Evolutionary conservation across 2,888 invertebrate genomes (phyloP).

Genomic region (Agrilus cyanescens): DNA sequence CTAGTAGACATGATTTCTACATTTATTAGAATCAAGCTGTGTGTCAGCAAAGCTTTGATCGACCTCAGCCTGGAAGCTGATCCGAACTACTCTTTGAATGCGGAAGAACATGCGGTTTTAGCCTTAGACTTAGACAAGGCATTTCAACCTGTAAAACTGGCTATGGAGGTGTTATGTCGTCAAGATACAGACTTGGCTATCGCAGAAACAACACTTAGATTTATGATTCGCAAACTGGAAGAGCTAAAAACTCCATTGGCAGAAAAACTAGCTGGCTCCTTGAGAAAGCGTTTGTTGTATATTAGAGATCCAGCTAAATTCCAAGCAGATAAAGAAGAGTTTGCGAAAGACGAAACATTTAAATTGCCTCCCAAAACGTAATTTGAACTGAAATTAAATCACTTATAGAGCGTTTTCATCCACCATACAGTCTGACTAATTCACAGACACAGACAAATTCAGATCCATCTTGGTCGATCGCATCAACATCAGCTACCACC

Average conservation of each 20-base stretch:
- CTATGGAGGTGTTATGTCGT: slow-evolving; percentile 1
- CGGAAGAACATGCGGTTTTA: slow-evolving; percentile 10
- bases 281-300: neutral
- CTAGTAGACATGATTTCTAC: slow-evolving; percentile 10
- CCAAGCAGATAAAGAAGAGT: slow-evolving; percentile 1
- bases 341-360: neutral
- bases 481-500: slow-evolving; percentile 6
- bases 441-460: neutral
- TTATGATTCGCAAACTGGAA: slow-evolving; percentile 15
- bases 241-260: slow-evolving; percentile 10
- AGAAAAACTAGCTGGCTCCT: slow-evolving; percentile 3
- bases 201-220: slow-evolving; percentile 13
- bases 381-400: neutral
- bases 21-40: slow-evolving; percentile 13
- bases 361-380: neutral
- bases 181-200: slow-evolving; percentile 12
- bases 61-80: slow-evolving; percentile 11
- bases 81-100: slow-evolving; percentile 13
- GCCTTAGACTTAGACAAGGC: slow-evolving; percentile 3
- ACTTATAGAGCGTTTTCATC: slow-evolving; percentile 1
- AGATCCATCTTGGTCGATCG: slow-evolving; percentile 6
- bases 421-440: slow-evolving; percentile 5
- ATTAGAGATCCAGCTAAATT: neutral
- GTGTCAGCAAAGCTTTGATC: slow-evolving; percentile 15
- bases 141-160: slow-evolving; percentile 14